Base-by-base conservation (phyloP, 2,797 vertebrate species). In the Pseudochaenichthys georgianus region DNA sequence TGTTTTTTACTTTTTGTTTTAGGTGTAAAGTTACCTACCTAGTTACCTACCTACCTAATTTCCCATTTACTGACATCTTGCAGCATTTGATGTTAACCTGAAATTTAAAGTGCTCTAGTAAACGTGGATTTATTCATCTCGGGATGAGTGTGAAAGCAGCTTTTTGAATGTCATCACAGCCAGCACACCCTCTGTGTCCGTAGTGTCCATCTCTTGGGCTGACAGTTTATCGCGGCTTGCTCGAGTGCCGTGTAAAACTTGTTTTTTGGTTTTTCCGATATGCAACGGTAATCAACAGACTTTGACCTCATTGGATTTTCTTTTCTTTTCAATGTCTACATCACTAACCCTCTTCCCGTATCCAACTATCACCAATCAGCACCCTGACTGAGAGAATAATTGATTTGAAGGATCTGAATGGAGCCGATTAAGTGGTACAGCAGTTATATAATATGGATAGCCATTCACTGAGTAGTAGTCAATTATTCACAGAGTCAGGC, bases 201-300 rank as follows among this genome's bases (percentile, higher is more conserved):
- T 47, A 28, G 3, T 3, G 52, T 52, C 16, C 4, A 31, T 66
- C 0, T 61, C 41, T 52, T 9, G 48, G 8, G 45, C 61, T 53
- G 47, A 42, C 34, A 2, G 51, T 16, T 62, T 10, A 23, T 13
- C 15, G n/a, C 17, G 1, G 28, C 16, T 31, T 45, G 38, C 41
- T 70, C 31, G 50, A 46, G 9, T 48, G 69, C 60, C 28, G 23
- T 54, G 15, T 19, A 58, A 23, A 48, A 51, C 19, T 38, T 5
- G 1, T 28, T 13, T 5, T 38, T 19, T 62, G 43, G 5, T 16
- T 61, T 47, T 45, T 9, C 16, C 74, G 6, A 74, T 70, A 77
- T 77, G 61, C 65, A 84, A 68, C 38, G 45, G 17, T 52, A 21
- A 47, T 21, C 41, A 28, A 34, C 45, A 7, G 50, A 64, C 21